Evolutionary conservation across 2,797 vertebrate species (phyloP), one percentile per base, ranked within the genome.

Genomic region (Petrocephalus sullivani): DNA sequence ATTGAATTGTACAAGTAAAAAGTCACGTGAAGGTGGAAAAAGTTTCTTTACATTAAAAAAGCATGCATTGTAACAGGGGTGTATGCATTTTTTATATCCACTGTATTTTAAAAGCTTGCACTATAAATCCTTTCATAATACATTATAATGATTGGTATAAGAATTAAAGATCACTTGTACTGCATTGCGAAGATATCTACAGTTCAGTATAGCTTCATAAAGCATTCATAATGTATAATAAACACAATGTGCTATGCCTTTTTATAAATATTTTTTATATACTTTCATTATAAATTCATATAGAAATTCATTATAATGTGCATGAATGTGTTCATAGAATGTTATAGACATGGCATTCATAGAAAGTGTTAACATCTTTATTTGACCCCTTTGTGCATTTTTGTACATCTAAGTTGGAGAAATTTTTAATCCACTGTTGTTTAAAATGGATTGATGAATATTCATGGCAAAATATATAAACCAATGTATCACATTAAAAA

Each of bases 391-490:
- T 71, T 67, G 28, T 10, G 64, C 14, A 67, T 67, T 37, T 75
- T 19, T 41, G 67, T 41, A 41, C 37, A 33, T 75, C 33, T 75
- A 41, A 7, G 67, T 75, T 33, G 37, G 14, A 41, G 5, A 14
- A 75, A 33, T 41, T 75, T 71, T 75, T 33, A 85, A 57, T 57
- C n/a, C 33, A 88, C 12, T 60, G n/a, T 61, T 61, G 37, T 58
- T 28, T 21, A 88, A 83, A 83, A 37, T 8, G 9, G 54, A 82
- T 64, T 83, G 60, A 88, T 88, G 87, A 83, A 41, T 83, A 23
- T 64, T 51, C 81, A 75, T 33, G 14, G 53, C 49, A 85, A 33
- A 85, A 57, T 85, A 33, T 56, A 37, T 85, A 85, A 85, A 85
- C 51, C 23, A 85, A 85, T 85, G 57, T 21, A 88, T 49, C 78